Base-by-base conservation (phyloP, 2,113 vertebrate genomes). In the Otis tarda region DNA sequence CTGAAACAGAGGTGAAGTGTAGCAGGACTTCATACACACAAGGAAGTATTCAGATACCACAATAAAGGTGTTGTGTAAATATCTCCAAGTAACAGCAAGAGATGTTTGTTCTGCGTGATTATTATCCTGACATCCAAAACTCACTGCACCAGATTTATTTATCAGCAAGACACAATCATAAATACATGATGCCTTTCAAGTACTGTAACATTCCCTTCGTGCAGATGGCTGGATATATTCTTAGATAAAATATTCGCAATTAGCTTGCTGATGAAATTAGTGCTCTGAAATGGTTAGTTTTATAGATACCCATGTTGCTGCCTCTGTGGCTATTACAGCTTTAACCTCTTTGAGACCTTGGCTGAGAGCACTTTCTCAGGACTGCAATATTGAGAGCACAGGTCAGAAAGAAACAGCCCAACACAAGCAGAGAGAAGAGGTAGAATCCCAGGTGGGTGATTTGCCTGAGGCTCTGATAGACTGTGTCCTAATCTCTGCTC, bases 181-280 rank as follows among this genome's bases (percentile, higher is more conserved):
- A 94, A 92, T 82, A 92, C 55, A 83, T 16, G 55, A 74, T 80
- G 83, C 41, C 83, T 96, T 93, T 95, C 73, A 73, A 93, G 65
- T 74, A 59, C 74, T 76, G 55, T 68, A 77, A 96, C 93, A 77
- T 93, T 91, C 74, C 41, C 96, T 95, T 97, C 96, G 96, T 94
- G 96, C 96, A 96, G 96, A 97, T 94, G 96, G 86, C 95, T 96
- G 95, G 96, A 96, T 96, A 95, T 95, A 81, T 85, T 95, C 94
- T 73, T 91, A 89, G 83, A 95, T 83, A 84, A 77, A 92, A 52
- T 85, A 89, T 73, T 94, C 83, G 69, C 86, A 94, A 92, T 96
- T 94, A 94, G 65, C 77, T 92, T 55, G 70, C 89, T 94, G 74
- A 97, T 96, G 45, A 94, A 94, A 96, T 96, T 92, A 97, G 92